Evolutionary conservation across 2,888 invertebrate species (phyloP), one percentile per base, ranked within the genome.

Genomic region (Toxonevra muliebris): DNA sequence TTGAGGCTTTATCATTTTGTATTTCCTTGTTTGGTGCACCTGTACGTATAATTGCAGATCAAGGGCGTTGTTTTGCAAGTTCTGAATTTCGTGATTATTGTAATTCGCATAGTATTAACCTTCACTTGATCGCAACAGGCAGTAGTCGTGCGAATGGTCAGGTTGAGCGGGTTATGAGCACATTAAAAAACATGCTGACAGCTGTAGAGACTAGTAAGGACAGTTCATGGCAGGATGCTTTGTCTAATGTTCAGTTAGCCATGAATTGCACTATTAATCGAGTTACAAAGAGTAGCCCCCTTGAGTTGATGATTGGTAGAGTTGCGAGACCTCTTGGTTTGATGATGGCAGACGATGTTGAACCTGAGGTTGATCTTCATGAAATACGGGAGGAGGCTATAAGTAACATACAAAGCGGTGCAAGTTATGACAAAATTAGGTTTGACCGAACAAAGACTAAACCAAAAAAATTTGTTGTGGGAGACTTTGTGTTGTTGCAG

Each of bases 311-410:
- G 30, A 30, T 30, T 30, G 30, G 30, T 30, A 30, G 7, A 30
- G 30, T 30, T 7, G 30, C 30, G 7, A 30, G 30, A 7, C 30
- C 30, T 30, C n/a, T 55, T 8, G 55, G 30, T 10, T 55, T 30
- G 2, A 20, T 55, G 13, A n/a, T 30, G n/a, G 20, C 55, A 30
- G 19, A 30, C 13, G 55, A 55, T 7, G 40, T n/a, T 20, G 68
- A 64, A 53, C 11, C n/a, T 11, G 13, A 41, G 7, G 52, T 67
- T 20, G 54, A 67, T 52, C 1, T 61, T 13, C 15, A n/a, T 40
- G 11, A 61, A 11, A 19, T 61, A 57, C 70, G 71, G 71, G 60
- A 55, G 66, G 69, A 69, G 17, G 65, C 65, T 8, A 12, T 9
- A 17, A 20, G 53, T 30, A 61, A 61, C 45, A 69, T 65, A 4